Conservation (phyloP, 2,888 invertebrate species). For the Hirtodrosophila histrioides region DNA sequence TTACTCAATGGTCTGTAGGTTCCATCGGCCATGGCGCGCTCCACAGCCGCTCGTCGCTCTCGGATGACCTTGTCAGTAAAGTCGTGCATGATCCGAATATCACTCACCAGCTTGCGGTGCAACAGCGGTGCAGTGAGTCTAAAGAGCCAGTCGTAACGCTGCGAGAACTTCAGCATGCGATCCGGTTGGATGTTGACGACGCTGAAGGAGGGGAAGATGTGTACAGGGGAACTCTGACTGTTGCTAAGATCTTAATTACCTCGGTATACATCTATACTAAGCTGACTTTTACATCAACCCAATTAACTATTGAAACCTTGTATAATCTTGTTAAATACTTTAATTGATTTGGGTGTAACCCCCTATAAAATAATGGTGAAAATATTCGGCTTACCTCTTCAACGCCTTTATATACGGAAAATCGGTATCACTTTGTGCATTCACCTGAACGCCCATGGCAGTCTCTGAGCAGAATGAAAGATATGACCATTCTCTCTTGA, state of each 20-base stretch:
- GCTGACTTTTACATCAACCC: no score
- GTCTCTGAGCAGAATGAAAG: slow-evolving; percentile 48
- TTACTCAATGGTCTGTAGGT: slow-evolving; percentile 54
- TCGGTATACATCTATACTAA: no score
- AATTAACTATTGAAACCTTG: no score
- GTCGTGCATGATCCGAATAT: slow-evolving; percentile 64
- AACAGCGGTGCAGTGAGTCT: slow-evolving; percentile 48
- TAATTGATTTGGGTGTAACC: no score
- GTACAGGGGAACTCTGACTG: no score
- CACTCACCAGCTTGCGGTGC: slow-evolving; percentile 44
- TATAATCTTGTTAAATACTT: no score
- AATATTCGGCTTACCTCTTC: slow-evolving; percentile 85
- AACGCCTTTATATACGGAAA: slow-evolving; percentile 89
- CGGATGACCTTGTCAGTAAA: slow-evolving; percentile 72
- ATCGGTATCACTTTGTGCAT: slow-evolving; percentile 86
- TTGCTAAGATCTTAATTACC: no score
- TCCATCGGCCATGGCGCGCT: slow-evolving; percentile 58
- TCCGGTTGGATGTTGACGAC: slow-evolving; percentile 63
- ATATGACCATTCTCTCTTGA: no score
- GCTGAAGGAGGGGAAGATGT: slow-evolving; percentile 23
- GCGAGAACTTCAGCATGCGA: slow-evolving; percentile 66
- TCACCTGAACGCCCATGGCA: slow-evolving; percentile 73
- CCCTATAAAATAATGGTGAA: no score
- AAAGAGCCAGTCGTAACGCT: slow-evolving; percentile 69
- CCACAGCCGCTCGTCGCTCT: slow-evolving; percentile 55